phyloP scores from a whole-genome alignment of 2,797 vertebrate genomes.

The Discoglossus pictus region DNA sequence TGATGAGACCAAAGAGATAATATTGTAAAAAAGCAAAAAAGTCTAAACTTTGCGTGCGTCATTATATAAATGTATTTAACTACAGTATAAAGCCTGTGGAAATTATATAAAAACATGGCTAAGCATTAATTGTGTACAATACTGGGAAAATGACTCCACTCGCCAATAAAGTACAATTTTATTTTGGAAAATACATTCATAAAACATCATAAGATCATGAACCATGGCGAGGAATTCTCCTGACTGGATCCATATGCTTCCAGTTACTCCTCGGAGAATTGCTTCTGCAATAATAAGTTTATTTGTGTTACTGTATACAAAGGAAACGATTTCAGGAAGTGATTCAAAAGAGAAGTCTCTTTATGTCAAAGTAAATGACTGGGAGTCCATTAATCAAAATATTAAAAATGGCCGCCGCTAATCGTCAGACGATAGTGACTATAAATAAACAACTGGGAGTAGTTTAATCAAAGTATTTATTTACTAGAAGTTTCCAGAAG shows the following conservation, averaged over 20 bases:
- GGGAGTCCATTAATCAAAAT: too few relatives aligned
- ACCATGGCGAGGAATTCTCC: conserved; percentile 70
- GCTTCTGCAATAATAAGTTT: conserved; percentile 44
- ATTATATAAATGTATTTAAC: conserved; percentile 17
- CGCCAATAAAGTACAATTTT: conserved; percentile 70
- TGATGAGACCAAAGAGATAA: too few relatives aligned
- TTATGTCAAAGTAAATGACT: conserved; percentile 46
- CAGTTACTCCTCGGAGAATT: conserved; percentile 65
- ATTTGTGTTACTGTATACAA: conserved; percentile 46
- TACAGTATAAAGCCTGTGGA: conserved; percentile 5
- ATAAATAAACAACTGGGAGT: too few relatives aligned
- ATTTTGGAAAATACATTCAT: conserved; percentile 80
- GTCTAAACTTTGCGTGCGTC: too few relatives aligned
- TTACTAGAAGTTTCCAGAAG: not conserved
- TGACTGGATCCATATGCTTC: conserved; percentile 65
- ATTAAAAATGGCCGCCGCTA: too few relatives aligned
- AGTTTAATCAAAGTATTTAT: conserved; percentile 32
- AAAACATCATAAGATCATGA: conserved; percentile 75
- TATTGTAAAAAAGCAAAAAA: too few relatives aligned
- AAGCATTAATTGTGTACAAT: conserved; percentile 68
- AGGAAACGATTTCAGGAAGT: conserved; percentile 57
- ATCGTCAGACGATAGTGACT: too few relatives aligned
- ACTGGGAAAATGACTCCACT: conserved; percentile 62
- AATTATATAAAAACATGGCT: conserved; percentile 60
- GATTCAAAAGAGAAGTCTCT: conserved; percentile 45